Base-by-base conservation (phyloP, 2,888 invertebrate genomes). In the Euzetes globulus region DNA sequence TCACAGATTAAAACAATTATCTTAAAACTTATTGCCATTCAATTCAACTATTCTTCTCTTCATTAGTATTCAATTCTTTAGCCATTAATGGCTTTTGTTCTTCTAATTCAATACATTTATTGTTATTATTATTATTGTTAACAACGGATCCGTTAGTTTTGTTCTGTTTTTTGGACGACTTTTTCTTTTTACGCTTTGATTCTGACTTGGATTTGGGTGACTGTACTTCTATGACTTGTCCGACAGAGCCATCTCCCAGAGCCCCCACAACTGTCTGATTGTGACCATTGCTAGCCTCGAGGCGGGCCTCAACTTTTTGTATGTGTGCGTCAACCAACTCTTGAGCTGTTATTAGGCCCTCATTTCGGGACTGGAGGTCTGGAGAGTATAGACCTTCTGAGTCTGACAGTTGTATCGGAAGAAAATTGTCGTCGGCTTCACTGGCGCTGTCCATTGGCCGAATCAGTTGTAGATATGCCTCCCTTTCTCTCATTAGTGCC, bases 351-450 rank as follows among this genome's bases (percentile, higher is more conserved):
- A 37, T 37, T n/a, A 29, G 15, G 5, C 19, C 63, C 27, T 65
- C 63, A 15, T 65, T 65, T 33, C 63, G 7, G 2, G 68, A 68
- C 4, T 37, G 11, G 2, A 37, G 11, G 5, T 68, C 68, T 17
- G 68, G 41, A 3, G 68, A 68, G 33, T 68, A 68, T 0, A 68
- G 37, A 19, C 70, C 74, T 58, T 77, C 77, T 11, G 76, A 77
- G 37, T 78, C 78, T 13, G 78, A 78, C 52, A 78, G 71, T 41
- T 72, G 55, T 13, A 78, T 78, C 1, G 78, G 78, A 17, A 77
- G 73, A 65, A 68, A 77, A 13, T 11, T 19, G 15, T 76, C 75
- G 0, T 73, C 58, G 1, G 37, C n/a, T 47, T 78, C 78, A 71
- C 77, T 77, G 25, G 75, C 55, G 71, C 77, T 78, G 33, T 78